Base-by-base conservation (phyloP, 2,888 invertebrate genomes). In the Invenusta paracnida region DNA sequence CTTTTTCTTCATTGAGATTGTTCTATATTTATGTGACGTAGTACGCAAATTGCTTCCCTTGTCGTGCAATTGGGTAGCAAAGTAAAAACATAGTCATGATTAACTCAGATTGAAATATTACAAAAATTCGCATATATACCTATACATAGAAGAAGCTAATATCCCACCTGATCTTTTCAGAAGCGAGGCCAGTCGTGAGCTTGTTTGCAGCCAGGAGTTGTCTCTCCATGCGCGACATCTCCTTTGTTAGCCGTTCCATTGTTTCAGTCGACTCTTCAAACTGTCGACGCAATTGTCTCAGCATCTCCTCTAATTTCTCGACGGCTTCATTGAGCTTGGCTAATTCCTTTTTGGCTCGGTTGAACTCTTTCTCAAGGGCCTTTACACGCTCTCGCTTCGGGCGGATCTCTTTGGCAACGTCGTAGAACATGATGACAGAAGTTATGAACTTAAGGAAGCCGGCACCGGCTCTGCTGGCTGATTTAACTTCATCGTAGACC, bases 351-450 rank as follows among this genome's bases (percentile, higher is more conserved):
- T 87, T 87, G 23, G 86, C 85, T 29, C 73, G 30, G 31, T 67
- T 29, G 29, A 85, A 85, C 23, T 83, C 87, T 67, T 82, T 87
- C 48, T 87, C 87, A 17, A 87, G 67, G 31, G 29, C 23, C 27
- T 30, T 25, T 29, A 87, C 87, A 30, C 85, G 29, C 23, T 87
- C 87, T 31, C 85, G 30, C 67, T 87, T 87, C 0, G 87, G 87
- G 29, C 82, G 83, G 28, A 87, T 95, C 90, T 96, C 95, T 89
- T 94, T 94, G 89, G 93, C 95, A 0, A 96, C 95, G 0, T 94
- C 94, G 89, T 95, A 96, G 90, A 95, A 96, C 17, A 94, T 94
- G 82, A 96, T 92, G 0, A 96, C 95, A 0, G 96, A 95, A 30
- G 93, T 93, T 0, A 96, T 94, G 90, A 95, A 95, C 90, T 94